A percentile compares a stretch with the other conserved stretches of the same genome.
Conservation (phyloP, 2,888 invertebrate genomes). For the Gnatocerus cornutus region DNA sequence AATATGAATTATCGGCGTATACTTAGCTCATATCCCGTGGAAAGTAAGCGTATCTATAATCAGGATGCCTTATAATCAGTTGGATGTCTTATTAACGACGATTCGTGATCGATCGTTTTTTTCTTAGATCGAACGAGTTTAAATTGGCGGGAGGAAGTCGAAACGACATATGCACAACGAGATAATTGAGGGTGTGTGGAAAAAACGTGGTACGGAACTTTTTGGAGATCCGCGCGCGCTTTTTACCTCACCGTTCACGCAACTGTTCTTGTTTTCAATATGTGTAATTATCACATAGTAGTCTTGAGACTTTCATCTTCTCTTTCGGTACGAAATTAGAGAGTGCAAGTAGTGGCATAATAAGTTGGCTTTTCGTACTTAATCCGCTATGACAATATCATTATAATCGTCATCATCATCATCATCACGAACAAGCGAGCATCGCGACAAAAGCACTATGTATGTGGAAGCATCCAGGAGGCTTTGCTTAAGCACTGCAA, state of each 20-base stretch:
- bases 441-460: slow-evolving; percentile 29
- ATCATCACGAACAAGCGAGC: slow-evolving; percentile 38
- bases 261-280: too few relatives aligned
- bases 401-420: slow-evolving; percentile 22
- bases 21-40: slow-evolving; percentile 64
- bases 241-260: too few relatives aligned
- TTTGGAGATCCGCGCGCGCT: too few relatives aligned
- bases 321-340: slow-evolving; percentile 9
- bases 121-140: slow-evolving; percentile 19
- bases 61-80: slow-evolving; percentile 36
- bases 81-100: slow-evolving; percentile 40
- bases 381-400: slow-evolving; percentile 30
- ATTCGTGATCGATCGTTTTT: slow-evolving; percentile 41
- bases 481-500: slow-evolving; percentile 32
- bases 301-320: too few relatives aligned
- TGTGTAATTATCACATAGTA: too few relatives aligned
- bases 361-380: slow-evolving; percentile 31
- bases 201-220: too few relatives aligned
- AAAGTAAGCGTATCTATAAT: slow-evolving; percentile 52
- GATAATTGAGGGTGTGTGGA: not conserved
- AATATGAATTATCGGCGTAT: slow-evolving; percentile 68
- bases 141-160: slow-evolving; percentile 27
- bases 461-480: slow-evolving; percentile 27
- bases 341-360: slow-evolving; percentile 10
- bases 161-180: slow-evolving; percentile 9